Conservation (phyloP, 2,888 invertebrate species). For the Campopleginae sp. region DNA sequence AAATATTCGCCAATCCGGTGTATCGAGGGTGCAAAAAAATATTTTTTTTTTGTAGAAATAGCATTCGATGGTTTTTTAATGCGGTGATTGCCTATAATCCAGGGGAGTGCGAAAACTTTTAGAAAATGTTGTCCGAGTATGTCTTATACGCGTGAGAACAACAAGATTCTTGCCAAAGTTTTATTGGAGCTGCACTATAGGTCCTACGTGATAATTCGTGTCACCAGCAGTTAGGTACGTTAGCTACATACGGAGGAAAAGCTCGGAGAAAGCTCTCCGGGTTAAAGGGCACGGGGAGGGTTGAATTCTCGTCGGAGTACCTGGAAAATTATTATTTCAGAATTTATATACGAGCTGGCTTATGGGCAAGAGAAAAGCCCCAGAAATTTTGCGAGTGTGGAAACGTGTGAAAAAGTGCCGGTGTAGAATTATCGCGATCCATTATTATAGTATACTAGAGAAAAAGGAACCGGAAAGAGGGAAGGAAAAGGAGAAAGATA, state of each 20-base stretch:
- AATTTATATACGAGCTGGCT: slow-evolving; percentile 77
- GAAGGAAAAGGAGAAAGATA: slow-evolving; percentile 13
- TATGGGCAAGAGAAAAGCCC: slow-evolving; percentile 17
- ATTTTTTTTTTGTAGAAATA: not conserved
- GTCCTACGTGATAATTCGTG: slow-evolving; percentile 79
- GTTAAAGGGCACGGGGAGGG: slow-evolving; percentile 34
- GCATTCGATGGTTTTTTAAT: not conserved
- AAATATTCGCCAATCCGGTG: no score
- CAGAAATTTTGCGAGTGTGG: slow-evolving; percentile 41
- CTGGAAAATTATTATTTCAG: slow-evolving; percentile 82
- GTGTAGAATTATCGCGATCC: slow-evolving; percentile 58
- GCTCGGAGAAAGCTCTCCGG: slow-evolving; percentile 61
- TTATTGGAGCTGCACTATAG: slow-evolving; percentile 50
- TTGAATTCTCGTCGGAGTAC: slow-evolving; percentile 58
- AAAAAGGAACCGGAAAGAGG: slow-evolving; percentile 19
- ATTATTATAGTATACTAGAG: slow-evolving; percentile 46
- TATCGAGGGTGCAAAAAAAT: not conserved
- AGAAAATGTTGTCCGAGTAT: not conserved
- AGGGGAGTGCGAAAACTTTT: no score
- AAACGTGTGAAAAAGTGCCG: slow-evolving; percentile 38
- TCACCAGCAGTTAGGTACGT: slow-evolving; percentile 80
- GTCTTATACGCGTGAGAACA: slow-evolving; percentile 18
- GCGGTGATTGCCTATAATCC: not conserved
- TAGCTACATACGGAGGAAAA: slow-evolving; percentile 80
- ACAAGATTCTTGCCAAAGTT: slow-evolving; percentile 73